phyloP scores from a whole-genome alignment of 2,113 vertebrate species.

The Pogonocichla stellata region DNA sequence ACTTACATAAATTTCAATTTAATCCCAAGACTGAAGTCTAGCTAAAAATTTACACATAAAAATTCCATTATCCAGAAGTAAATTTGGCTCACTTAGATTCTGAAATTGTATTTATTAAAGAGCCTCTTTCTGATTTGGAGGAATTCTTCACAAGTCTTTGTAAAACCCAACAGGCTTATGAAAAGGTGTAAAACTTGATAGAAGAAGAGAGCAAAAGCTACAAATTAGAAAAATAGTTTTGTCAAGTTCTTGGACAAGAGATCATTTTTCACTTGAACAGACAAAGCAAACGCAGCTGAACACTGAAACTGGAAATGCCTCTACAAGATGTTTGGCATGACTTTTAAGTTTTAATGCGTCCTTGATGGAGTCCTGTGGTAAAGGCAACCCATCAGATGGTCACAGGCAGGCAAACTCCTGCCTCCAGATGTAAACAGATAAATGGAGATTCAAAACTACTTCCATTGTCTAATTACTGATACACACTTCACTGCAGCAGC shows the following conservation, averaged over 20 bases:
- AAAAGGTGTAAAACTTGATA: neutral
- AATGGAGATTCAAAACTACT: neutral
- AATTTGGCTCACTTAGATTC: constrained; percentile 1
- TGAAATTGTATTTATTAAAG: constrained; percentile 9
- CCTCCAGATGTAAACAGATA: neutral
- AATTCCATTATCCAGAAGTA: constrained; percentile 23
- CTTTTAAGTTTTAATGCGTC: neutral
- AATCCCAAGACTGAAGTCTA: constrained; percentile 13
- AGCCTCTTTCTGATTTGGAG: neutral
- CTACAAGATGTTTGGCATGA: neutral
- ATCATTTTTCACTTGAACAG: constrained; percentile 13
- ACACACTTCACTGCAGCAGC: neutral
- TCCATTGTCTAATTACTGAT: accelerated
- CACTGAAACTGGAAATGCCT: neutral
- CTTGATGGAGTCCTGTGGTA: neutral
- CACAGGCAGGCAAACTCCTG: neutral
- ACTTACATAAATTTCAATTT: constrained; percentile 46
- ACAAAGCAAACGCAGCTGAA: neutral
- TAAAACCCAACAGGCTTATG: neutral
- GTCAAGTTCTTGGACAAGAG: neutral
- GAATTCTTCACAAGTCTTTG: neutral
- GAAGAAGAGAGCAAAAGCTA: neutral
- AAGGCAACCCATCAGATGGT: neutral
- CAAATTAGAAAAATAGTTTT: neutral
- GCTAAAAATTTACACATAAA: neutral